Base-by-base conservation (phyloP, 2,113 vertebrate genomes). In the Tichodroma muraria region DNA sequence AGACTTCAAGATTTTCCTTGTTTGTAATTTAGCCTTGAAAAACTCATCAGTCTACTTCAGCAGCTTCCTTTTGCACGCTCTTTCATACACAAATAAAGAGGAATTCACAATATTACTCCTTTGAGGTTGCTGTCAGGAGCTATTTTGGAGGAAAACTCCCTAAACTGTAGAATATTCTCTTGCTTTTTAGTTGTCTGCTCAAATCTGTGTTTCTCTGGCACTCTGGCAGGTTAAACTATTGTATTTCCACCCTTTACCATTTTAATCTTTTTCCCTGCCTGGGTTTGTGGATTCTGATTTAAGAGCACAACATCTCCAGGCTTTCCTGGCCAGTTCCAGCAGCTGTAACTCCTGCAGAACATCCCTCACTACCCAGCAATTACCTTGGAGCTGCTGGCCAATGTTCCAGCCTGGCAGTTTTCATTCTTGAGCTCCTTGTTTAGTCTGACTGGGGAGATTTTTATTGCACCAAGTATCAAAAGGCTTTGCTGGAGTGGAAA, bases 371-470 rank as follows among this genome's bases (percentile, higher is more conserved):
- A 6, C 71, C 15, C 7, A 84, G 65, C 88, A 81, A 24, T 80
- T 60, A 33, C 91, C 60, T 27, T 5, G 53, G 80, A 94, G 64
- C 5, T 59, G 77, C 76, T 80, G 86, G 85, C 88, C 92, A 28
- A 3, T 90, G 92, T 80, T 94, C 88, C 90, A 44, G 92, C 72
- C 92, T 86, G 90, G 77, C 92, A 73, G 44, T 88, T 94, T 54
- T 47, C 80, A 70, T 80, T 80, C 90, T 88, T 59, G 45, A 94
- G 90, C 68, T 95, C 10, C 90, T 88, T 27, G 45, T 91, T 76
- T 61, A 65, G 90, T 77, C 88, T 88, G 81, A 81, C 80, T 47
- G 45, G 42, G 91, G 88, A n/a, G 85, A 24, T 82, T 91, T 87
- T 88, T 88, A 89, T 82, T 92, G 94, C 79, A 23, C 8, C 3